These are phyloP conservation scores for Folsomia manolachei DNA, from an alignment of 2,888 invertebrate species.

Conservation along the genomic window DNA sequence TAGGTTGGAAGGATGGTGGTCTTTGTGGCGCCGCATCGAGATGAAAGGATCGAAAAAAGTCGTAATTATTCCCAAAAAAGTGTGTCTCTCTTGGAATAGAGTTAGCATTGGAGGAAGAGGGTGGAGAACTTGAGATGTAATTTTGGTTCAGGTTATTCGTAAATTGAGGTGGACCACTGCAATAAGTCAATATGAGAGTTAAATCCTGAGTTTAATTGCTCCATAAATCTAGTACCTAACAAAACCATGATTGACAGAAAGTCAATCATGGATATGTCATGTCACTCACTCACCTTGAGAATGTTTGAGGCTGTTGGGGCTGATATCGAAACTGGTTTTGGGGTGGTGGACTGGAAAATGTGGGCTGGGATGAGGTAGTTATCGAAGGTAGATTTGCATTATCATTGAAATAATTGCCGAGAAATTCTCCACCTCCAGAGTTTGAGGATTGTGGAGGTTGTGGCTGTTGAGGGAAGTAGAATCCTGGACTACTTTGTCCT, in stretches of 20 bases:
- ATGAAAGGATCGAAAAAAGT: conserved; percentile 1
- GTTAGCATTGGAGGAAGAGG: neutral
- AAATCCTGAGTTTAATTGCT: too few relatives aligned
- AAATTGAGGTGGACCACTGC: neutral
- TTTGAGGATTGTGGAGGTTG: neutral
- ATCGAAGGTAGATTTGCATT: neutral
- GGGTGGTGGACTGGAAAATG: neutral
- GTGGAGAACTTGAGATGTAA: too few relatives aligned
- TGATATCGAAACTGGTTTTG: neutral
- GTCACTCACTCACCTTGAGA: neutral
- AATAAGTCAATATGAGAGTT: too few relatives aligned
- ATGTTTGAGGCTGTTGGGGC: neutral
- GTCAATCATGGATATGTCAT: neutral
- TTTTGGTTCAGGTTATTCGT: too few relatives aligned
- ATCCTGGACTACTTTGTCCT: neutral
- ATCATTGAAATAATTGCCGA: neutral
- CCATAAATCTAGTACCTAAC: neutral
- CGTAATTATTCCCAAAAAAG: conserved; percentile 11
- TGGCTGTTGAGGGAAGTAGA: neutral
- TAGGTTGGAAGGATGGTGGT: neutral
- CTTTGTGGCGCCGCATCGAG: neutral
- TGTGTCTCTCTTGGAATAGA: neutral
- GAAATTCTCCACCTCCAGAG: neutral
- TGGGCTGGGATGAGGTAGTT: neutral
- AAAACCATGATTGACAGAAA: neutral